Evolutionary conservation across 1,140 invertebrate genomes (phyloP).

Genomic region (Tetramorium simillimum): DNA sequence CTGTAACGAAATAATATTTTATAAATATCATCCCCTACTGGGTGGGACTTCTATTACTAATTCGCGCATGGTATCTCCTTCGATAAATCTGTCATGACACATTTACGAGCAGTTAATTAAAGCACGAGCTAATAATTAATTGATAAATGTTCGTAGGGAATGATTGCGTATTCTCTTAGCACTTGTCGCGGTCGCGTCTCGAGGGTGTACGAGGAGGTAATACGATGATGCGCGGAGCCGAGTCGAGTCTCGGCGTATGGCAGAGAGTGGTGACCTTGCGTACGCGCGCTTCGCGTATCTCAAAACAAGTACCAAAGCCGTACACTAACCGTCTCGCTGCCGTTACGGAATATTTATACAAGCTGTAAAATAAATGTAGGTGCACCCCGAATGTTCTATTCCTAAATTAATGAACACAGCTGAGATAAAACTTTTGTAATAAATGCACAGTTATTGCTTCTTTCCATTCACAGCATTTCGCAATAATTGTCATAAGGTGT

Average conservation of each 20-base stretch:
- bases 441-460: no score
- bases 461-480: no score
- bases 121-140: constrained; percentile 8
- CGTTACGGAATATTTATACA: background rate
- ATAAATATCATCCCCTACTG: background rate
- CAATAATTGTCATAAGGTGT: no score
- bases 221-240: background rate
- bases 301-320: background rate
- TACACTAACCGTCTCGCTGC: background rate
- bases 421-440: no score
- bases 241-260: background rate
- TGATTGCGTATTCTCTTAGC: constrained; percentile 11
- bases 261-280: background rate
- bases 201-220: no score
- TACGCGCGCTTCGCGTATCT: background rate
- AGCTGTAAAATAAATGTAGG: background rate
- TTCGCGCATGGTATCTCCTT: background rate
- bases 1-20: background rate
- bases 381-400: no score
- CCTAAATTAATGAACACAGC: background rate
- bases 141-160: constrained; percentile 5
- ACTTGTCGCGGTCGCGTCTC: constrained; percentile 14
- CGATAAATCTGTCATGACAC: background rate
- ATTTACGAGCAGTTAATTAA: background rate
- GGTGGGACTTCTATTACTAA: background rate